phyloP scores from a whole-genome alignment of 1,140 invertebrate genomes.

The Asbolus verrucosus region DNA sequence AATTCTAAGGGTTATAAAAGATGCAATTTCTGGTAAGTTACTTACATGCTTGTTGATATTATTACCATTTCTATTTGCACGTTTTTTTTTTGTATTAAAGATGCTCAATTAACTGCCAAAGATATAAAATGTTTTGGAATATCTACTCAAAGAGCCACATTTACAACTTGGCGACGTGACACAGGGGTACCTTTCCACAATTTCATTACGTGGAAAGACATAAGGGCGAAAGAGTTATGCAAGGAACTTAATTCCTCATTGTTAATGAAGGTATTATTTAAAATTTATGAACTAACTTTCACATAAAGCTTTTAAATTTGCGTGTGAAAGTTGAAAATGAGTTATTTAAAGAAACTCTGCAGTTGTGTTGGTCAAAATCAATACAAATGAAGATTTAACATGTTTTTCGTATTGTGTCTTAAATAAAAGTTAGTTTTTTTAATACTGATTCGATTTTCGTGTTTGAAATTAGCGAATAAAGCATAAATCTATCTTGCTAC shows the following conservation, averaged over 20 bases:
- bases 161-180: slow-evolving; percentile 88
- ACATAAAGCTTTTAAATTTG: no score
- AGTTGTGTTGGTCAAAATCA: no score
- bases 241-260: slow-evolving; percentile 88
- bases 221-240: slow-evolving; percentile 83
- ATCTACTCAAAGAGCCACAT: slow-evolving; percentile 88
- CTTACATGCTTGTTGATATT: not conserved
- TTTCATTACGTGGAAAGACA: slow-evolving; percentile 97
- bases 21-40: slow-evolving; percentile 74
- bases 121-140: slow-evolving; percentile 86
- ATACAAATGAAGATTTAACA: no score
- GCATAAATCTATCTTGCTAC: no score
- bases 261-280: slow-evolving; percentile 73
- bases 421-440: no score
- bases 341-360: no score
- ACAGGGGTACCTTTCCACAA: slow-evolving; percentile 89
- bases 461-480: no score
- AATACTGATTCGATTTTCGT: slow-evolving; percentile 63
- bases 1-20: slow-evolving; percentile 76
- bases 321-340: no score
- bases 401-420: no score
- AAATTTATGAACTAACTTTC: no score
- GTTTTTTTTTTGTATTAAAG: slow-evolving; percentile 63
- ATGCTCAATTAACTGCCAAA: slow-evolving; percentile 69
- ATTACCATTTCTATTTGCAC: no score